Conservation (phyloP, 2,797 vertebrate species). For the Phrynocephalus vlangalii region DNA sequence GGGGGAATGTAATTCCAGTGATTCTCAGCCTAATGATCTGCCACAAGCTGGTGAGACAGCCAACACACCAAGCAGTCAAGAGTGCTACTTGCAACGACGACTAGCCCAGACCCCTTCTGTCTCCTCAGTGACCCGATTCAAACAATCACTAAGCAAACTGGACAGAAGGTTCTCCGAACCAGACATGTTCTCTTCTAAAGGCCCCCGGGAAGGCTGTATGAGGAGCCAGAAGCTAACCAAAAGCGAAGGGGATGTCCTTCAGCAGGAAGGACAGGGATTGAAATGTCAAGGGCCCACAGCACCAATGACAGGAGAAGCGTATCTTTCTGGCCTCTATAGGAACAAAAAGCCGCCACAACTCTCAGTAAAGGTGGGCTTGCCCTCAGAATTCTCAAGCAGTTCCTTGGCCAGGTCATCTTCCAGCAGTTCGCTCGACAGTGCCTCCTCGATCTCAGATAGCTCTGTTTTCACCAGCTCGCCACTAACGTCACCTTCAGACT, state of each 20-base stretch:
- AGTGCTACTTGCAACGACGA: constrained; percentile 39
- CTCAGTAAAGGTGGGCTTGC: constrained; percentile 69
- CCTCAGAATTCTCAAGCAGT: constrained; percentile 51
- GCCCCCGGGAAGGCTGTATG: constrained; percentile 57
- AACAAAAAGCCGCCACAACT: constrained; percentile 59
- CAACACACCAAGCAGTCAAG: constrained; percentile 2
- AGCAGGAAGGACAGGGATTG: constrained; percentile 62
- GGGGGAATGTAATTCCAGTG: constrained; percentile 69
- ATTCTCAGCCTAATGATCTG: constrained; percentile 45
- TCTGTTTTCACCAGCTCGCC: constrained; percentile 89
- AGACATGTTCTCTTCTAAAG: constrained; percentile 74
- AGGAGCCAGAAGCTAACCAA: constrained; percentile 79
- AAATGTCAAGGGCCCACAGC: constrained; percentile 78
- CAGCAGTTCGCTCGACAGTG: constrained; percentile 83
- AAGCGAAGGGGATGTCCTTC: constrained; percentile 86
- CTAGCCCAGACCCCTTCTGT: constrained; percentile 51
- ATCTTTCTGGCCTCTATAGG: constrained; percentile 64
- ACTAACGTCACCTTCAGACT: constrained; percentile 80
- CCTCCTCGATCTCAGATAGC: constrained; percentile 82
- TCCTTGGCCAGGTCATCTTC: constrained; percentile 79
- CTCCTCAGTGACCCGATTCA: constrained; percentile 71
- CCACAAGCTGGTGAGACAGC: constrained; percentile 15
- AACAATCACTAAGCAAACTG: constrained; percentile 63
- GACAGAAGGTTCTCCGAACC: constrained; percentile 92
- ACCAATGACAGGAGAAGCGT: constrained; percentile 81